Base-by-base conservation (phyloP, 2,888 invertebrate species). In the Scaptomyza polygonia region DNA sequence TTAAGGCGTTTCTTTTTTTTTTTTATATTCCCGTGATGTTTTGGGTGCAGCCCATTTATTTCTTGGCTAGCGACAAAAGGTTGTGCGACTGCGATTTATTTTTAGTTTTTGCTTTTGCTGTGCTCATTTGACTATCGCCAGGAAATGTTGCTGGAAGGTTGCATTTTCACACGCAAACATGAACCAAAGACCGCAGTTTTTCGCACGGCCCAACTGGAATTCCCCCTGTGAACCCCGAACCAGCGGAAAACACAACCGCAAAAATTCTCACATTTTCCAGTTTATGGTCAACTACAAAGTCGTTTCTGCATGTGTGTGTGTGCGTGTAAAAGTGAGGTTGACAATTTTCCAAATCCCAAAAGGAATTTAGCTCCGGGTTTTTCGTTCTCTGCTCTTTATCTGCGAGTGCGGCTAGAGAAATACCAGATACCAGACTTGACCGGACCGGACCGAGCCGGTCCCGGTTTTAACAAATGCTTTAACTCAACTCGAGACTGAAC, bases 141-240 rank as follows among this genome's bases (percentile, higher is more conserved):
- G 48, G 55, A 67, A 61, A 40, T 32, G 53, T 16, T 16, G 16
- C 4, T n/a, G 67, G 39, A 58, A 47, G 29, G 80, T 80, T 78
- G 84, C 66, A 84, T 84, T 84, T 79, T 85, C 85, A 81, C 82
- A 85, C 87, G 85, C 82, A 86, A 82, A 76, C 66, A 58, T 48
- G 40, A 63, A 32, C 6, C n/a, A 11, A 21, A 47, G 45, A 12
- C 39, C 30, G 29, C 44, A 66, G 64, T 53, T 79, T 67, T 54
- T 62, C 73, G 56, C 49, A 43, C 16, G 43, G n/a, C 14, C 45
- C 72, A 57, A 43, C 42, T 57, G 70, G 68, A 51, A 67, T 55
- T 79, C 63, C 74, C 72, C 42, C 59, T 18, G 14, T 18, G n/a
- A 32, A 18, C n/a, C n/a, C 9, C 32, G 14, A 18, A 32, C 5